Evolutionary conservation across 2,888 invertebrate genomes (phyloP).

Genomic region (Latrodectus elegans): DNA sequence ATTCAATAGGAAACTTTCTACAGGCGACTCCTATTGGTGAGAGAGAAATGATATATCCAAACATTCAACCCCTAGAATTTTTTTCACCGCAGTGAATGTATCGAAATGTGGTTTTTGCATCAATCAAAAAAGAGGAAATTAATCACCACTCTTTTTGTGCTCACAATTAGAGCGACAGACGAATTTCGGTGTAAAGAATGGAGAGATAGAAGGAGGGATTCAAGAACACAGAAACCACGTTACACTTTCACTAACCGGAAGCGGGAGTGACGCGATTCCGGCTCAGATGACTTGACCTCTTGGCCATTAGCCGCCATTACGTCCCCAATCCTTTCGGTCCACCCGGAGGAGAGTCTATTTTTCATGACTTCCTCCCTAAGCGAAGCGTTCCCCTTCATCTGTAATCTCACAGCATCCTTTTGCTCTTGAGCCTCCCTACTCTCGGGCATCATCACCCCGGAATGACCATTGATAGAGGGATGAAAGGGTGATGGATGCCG

Average conservation of each 20-base stretch:
- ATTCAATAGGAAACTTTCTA: no score
- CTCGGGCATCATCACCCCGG: conserved; percentile 14
- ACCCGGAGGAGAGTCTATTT: conserved; percentile 13
- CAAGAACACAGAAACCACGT: conserved; percentile 1
- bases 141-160: no score
- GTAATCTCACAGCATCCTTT: neutral
- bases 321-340: conserved; percentile 7
- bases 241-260: conserved; percentile 19
- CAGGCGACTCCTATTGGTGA: no score
- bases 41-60: no score
- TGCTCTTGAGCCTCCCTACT: conserved; percentile 5
- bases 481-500: conserved; percentile 55
- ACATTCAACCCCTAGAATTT: no score
- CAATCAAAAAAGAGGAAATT: no score
- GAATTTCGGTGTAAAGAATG: no score
- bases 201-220: neutral
- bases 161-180: no score
- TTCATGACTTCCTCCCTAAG: conserved; percentile 13
- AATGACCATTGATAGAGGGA: conserved; percentile 20
- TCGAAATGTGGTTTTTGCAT: no score
- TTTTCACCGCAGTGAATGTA: no score
- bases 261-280: conserved; percentile 45
- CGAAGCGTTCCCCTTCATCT: neutral
- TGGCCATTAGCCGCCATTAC: conserved; percentile 66
- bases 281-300: conserved; percentile 45